These are phyloP conservation scores for Heliconius hermathena DNA, from an alignment of 1,140 invertebrate genomes.

Conservation along the genomic window DNA sequence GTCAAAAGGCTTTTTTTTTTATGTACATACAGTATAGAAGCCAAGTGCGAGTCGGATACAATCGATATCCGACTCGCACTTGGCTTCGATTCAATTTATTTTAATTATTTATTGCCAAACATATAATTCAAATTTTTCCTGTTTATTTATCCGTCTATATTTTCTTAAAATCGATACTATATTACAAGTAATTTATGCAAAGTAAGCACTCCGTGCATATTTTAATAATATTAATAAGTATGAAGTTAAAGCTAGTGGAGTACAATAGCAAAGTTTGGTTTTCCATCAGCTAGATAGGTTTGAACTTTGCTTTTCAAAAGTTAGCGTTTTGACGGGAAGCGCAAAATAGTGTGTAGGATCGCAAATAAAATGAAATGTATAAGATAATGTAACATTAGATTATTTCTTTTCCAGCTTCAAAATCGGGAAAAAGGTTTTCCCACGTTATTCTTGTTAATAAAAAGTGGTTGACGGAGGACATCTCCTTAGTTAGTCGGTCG, in stretches of 20 bases:
- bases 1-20: too few species aligned
- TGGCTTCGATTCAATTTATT: too few species aligned
- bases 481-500: too few species aligned
- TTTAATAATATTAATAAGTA: constrained; percentile 22
- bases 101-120: too few species aligned
- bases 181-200: neutral
- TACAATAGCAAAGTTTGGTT: constrained; percentile 26
- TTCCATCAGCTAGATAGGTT: constrained; percentile 14
- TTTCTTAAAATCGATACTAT: neutral
- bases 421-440: too few species aligned
- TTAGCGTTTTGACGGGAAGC: constrained; percentile 19
- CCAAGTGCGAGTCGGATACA: too few species aligned
- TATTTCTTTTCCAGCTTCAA: neutral
- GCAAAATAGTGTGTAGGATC: neutral
- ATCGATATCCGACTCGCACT: too few species aligned
- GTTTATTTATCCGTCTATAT: neutral
- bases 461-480: too few species aligned
- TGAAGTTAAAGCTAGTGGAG: constrained; percentile 17
- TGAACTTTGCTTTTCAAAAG: constrained; percentile 18
- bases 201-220: neutral
- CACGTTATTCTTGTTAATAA: too few species aligned
- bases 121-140: neutral
- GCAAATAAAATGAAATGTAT: neutral
- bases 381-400: neutral
- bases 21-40: too few species aligned